phyloP scores from a whole-genome alignment of 2,888 invertebrate species.

The Odontocolon sp. region DNA sequence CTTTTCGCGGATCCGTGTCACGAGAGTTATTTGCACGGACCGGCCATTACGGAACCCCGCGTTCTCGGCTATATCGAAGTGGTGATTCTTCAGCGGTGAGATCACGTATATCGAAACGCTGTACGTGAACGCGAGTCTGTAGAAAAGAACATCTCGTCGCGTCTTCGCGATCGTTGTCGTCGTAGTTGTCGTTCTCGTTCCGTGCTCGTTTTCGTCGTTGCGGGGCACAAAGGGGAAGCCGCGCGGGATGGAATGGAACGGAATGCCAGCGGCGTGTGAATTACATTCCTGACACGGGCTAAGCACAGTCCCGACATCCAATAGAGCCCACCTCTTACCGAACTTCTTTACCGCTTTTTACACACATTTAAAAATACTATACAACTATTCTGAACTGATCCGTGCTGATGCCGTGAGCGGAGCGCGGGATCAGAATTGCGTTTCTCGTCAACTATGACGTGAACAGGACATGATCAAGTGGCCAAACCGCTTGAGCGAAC shows the following conservation, averaged over 20 bases:
- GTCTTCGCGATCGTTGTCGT: conserved; percentile 39
- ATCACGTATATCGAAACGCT: conserved; percentile 48
- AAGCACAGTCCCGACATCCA: conserved; percentile 73
- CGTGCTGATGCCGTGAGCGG: neutral
- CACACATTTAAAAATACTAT: conserved; percentile 37
- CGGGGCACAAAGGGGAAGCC: conserved; percentile 69
- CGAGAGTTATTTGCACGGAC: conserved; percentile 58
- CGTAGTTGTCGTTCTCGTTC: conserved; percentile 3
- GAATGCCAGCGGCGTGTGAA: conserved; percentile 78
- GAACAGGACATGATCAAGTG: no score
- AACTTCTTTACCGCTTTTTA: conserved; percentile 62
- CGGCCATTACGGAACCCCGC: conserved; percentile 54
- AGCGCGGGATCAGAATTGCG: conserved; percentile 26
- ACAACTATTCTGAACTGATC: conserved; percentile 3
- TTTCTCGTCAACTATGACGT: conserved; percentile 9
- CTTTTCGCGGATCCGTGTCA: conserved; percentile 60
- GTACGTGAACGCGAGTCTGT: conserved; percentile 16
- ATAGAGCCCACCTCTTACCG: conserved; percentile 66
- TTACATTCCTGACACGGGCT: conserved; percentile 79
- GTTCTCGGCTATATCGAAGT: conserved; percentile 34
- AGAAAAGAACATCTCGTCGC: conserved; percentile 39
- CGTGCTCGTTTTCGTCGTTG: conserved; percentile 36
- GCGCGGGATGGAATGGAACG: conserved; percentile 71
- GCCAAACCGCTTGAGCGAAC: conserved; percentile 3
- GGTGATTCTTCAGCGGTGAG: conserved; percentile 55